phyloP scores from a whole-genome alignment of 1,140 invertebrate species.

The Lethrus apterus region DNA sequence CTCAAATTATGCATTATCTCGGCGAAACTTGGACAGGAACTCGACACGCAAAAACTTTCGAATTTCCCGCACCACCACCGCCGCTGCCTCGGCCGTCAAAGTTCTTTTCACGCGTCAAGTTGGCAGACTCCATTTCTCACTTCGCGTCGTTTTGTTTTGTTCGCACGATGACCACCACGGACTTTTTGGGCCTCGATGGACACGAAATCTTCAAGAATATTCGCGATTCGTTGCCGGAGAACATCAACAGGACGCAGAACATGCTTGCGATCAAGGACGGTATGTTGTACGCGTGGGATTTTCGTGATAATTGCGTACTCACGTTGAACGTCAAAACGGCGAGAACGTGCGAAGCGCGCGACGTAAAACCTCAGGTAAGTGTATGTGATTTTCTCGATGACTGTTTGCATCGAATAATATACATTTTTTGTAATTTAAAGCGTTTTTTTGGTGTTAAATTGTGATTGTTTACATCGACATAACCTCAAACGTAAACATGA shows the following conservation, averaged over 20 bases:
- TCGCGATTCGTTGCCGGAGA: conserved; percentile 46
- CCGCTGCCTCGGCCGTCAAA: neutral
- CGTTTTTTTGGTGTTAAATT: no score
- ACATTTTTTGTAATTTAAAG: no score
- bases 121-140: neutral
- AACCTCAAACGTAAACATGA: no score
- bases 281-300: conserved; percentile 57
- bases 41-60: neutral
- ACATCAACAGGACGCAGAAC: conserved; percentile 51
- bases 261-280: conserved; percentile 55
- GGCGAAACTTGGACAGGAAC: neutral
- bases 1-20: neutral
- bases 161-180: conserved; percentile 31
- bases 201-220: conserved; percentile 53
- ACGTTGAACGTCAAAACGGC: conserved; percentile 52
- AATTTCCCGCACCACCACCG: neutral
- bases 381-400: no score
- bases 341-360: conserved; percentile 43
- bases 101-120: neutral
- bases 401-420: no score
- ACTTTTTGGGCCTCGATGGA: conserved; percentile 44
- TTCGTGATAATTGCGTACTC: conserved; percentile 53
- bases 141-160: no score
- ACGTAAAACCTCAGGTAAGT: conserved; percentile 52
- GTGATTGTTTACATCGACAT: no score